These are phyloP conservation scores for Cisticola juncidis DNA, from an alignment of 2,113 vertebrate genomes.

Conservation along the genomic window DNA sequence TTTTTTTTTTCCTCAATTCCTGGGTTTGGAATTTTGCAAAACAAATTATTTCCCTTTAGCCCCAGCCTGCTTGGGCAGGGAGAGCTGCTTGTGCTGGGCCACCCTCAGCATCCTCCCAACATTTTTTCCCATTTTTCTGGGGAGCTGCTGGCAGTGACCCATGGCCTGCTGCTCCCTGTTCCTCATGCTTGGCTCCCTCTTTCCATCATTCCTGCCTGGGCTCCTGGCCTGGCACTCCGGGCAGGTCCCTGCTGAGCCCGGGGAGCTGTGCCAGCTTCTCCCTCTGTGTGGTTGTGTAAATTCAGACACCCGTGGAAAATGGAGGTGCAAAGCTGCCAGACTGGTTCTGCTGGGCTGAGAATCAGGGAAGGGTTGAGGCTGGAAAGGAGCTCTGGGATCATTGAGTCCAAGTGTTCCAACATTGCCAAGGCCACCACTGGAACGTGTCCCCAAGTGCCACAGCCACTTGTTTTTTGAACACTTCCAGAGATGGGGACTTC, in stretches of 20 bases:
- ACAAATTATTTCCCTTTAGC: neutral
- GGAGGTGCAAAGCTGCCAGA: neutral
- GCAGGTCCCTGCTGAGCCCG: neutral
- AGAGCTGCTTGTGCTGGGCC: neutral
- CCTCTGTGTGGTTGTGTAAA: neutral
- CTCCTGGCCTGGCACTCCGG: neutral
- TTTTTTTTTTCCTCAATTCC: too few relatives aligned
- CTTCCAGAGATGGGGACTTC: accelerated
- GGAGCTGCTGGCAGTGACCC: neutral
- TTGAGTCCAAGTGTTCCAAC: accelerated
- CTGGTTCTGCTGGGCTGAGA: neutral
- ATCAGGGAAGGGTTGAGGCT: accelerated
- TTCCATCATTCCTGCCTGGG: neutral
- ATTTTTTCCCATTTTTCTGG: accelerated
- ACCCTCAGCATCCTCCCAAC: accelerated
- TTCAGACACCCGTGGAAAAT: neutral
- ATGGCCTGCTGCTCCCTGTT: neutral
- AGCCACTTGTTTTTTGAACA: accelerated
- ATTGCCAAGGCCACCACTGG: neutral
- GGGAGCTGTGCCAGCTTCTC: neutral
- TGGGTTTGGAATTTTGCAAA: neutral
- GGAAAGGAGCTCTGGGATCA: neutral
- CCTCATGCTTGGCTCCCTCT: neutral
- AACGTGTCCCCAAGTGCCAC: neutral
- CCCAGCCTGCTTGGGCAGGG: neutral